Evolutionary conservation across 2,113 vertebrate species (phyloP).

Genomic region (Tragelaphus strepsiceros): DNA sequence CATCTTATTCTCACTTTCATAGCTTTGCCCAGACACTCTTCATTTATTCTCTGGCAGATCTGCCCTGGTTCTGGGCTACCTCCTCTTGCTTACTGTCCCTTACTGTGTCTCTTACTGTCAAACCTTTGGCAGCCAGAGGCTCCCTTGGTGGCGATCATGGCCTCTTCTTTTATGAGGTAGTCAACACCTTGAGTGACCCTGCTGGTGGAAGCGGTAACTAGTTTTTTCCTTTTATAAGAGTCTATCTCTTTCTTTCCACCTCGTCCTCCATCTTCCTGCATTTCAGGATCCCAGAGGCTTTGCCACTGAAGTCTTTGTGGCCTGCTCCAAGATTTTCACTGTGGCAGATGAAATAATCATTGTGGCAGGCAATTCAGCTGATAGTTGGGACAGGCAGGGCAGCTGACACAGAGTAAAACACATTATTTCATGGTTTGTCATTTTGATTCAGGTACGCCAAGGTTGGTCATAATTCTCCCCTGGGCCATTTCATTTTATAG

Average conservation of each 20-base stretch:
- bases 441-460: slow-evolving; percentile 70
- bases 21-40: neutral
- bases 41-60: neutral
- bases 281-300: neutral
- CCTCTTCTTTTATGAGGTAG: neutral
- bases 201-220: neutral
- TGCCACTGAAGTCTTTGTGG: slow-evolving; percentile 44
- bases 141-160: neutral
- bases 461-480: slow-evolving; percentile 44
- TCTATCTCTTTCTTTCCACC: neutral
- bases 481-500: slow-evolving; percentile 40
- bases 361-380: slow-evolving; percentile 63
- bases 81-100: neutral
- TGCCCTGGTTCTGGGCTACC: neutral
- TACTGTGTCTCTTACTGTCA: neutral
- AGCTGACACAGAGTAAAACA: slow-evolving; percentile 52
- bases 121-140: neutral
- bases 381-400: slow-evolving; percentile 50
- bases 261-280: neutral
- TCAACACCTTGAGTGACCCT: neutral
- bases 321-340: slow-evolving; percentile 51
- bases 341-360: slow-evolving; percentile 66
- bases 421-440: slow-evolving; percentile 74
- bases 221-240: neutral
- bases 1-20: neutral